These are phyloP conservation scores for Otolemur crassicaudatus DNA, from an alignment of 2,797 vertebrate species.

Conservation along the genomic window DNA sequence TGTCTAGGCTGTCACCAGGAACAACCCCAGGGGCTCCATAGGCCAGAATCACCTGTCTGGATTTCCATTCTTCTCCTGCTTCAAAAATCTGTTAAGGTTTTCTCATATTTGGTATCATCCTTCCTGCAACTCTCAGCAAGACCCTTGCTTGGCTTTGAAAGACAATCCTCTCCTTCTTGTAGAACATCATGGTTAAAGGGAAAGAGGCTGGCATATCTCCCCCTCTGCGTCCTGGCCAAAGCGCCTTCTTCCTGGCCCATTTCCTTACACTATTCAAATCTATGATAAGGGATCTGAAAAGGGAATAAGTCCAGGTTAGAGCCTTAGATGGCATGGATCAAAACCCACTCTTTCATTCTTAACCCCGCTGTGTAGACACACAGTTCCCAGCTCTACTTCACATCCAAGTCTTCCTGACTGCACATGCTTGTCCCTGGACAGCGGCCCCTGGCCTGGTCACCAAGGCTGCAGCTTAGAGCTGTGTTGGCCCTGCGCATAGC, in stretches of 20 bases:
- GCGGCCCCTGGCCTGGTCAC: conserved; percentile 43
- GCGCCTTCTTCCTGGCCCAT: background rate
- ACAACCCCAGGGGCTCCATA: background rate
- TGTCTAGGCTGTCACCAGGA: background rate
- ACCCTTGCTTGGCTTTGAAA: background rate
- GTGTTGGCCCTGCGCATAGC: background rate
- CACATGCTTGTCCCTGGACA: background rate
- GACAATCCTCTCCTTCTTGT: background rate
- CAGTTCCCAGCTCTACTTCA: background rate
- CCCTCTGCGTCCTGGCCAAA: background rate
- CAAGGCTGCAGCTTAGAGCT: conserved; percentile 60
- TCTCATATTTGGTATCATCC: too few species aligned
- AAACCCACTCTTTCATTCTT: background rate
- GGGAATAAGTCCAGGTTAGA: background rate
- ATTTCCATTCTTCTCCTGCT: background rate
- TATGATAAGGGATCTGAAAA: background rate
- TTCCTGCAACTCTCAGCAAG: background rate
- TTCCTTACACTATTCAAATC: background rate
- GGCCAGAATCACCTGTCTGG: background rate
- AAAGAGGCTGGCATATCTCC: background rate
- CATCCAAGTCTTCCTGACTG: background rate
- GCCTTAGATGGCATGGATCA: background rate
- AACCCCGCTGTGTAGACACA: background rate
- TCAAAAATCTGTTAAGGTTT: background rate
- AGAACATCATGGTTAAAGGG: background rate